phyloP scores from a whole-genome alignment of 2,888 invertebrate genomes.

The Camponotus fellah region DNA sequence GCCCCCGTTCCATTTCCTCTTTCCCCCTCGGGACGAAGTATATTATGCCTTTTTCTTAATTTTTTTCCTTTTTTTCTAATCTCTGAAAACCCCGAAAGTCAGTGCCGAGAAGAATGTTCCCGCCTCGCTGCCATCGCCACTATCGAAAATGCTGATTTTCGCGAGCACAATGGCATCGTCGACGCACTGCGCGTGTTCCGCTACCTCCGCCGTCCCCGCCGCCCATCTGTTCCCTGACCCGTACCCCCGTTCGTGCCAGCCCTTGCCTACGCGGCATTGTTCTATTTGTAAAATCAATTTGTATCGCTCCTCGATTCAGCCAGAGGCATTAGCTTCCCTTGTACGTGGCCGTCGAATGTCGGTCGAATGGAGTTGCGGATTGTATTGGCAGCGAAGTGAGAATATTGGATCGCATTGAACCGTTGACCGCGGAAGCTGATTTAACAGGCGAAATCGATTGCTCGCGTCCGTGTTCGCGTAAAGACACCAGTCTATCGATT shows the following conservation, averaged over 20 bases:
- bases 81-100: slow-evolving; percentile 59
- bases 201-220: slow-evolving; percentile 21
- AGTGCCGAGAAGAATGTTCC: slow-evolving; percentile 70
- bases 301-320: slow-evolving; percentile 71
- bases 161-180: slow-evolving; percentile 61
- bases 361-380: slow-evolving; percentile 74
- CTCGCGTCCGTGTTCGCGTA: slow-evolving; percentile 60
- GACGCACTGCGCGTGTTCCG: slow-evolving; percentile 50
- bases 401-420: slow-evolving; percentile 81
- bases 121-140: slow-evolving; percentile 67
- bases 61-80: slow-evolving; percentile 53
- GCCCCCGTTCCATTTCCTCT: slow-evolving; percentile 5
- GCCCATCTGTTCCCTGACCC: background rate
- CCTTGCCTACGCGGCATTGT: slow-evolving; percentile 65
- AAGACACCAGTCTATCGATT: slow-evolving; percentile 30
- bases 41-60: slow-evolving; percentile 52
- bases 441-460: slow-evolving; percentile 77
- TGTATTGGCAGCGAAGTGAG: slow-evolving; percentile 79
- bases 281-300: slow-evolving; percentile 77
- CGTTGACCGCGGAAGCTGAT: slow-evolving; percentile 80
- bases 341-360: slow-evolving; percentile 66
- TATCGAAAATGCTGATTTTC: slow-evolving; percentile 52
- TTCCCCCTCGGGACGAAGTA: slow-evolving; percentile 72
- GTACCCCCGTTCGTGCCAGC: background rate
- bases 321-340: slow-evolving; percentile 70